A percentile compares a stretch with the other conserved stretches of the same genome.
These are phyloP conservation scores for Amorpha juglandis DNA, from an alignment of 2,888 invertebrate species.

Conservation along the genomic window DNA sequence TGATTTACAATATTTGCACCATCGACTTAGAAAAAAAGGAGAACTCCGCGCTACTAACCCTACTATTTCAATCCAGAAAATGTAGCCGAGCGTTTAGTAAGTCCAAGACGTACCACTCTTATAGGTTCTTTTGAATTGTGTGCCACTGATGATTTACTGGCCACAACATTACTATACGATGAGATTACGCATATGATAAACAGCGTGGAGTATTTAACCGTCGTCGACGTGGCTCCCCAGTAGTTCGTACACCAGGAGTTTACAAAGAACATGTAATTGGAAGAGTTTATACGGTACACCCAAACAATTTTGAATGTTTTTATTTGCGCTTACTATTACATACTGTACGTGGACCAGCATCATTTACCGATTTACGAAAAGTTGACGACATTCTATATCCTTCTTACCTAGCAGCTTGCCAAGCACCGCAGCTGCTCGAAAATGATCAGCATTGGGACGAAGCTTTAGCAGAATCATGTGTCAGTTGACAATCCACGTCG, in stretches of 20 bases:
- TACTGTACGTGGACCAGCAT: constrained; percentile 31
- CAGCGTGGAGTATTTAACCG: constrained; percentile 22
- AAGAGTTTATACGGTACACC: constrained; percentile 27
- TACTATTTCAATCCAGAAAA: constrained; percentile 35
- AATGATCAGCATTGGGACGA: constrained; percentile 29
- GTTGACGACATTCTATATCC: constrained; percentile 26
- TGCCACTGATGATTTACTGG: constrained; percentile 28
- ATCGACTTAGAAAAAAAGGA: too few relatives aligned
- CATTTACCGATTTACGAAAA: constrained; percentile 27
- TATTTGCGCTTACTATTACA: constrained; percentile 26
- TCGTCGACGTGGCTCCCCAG: constrained; percentile 6
- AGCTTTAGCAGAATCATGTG: neutral
- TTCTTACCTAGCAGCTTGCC: constrained; percentile 37
- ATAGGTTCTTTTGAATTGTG: constrained; percentile 33
- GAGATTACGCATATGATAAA: constrained; percentile 23
- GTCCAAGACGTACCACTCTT: constrained; percentile 33
- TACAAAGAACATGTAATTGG: constrained; percentile 26
- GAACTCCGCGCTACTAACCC: too few relatives aligned
- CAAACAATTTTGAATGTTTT: constrained; percentile 26
- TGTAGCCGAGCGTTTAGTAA: constrained; percentile 14
- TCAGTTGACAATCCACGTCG: neutral
- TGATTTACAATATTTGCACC: too few relatives aligned
- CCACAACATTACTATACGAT: constrained; percentile 21
- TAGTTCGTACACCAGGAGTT: constrained; percentile 16
- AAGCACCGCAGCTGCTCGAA: constrained; percentile 37